Percentiles rank a stretch among this genome's conserved stretches.
These are phyloP conservation scores for Buphagus erythrorhynchus DNA, from an alignment of 2,797 vertebrate genomes.

Conservation along the genomic window DNA sequence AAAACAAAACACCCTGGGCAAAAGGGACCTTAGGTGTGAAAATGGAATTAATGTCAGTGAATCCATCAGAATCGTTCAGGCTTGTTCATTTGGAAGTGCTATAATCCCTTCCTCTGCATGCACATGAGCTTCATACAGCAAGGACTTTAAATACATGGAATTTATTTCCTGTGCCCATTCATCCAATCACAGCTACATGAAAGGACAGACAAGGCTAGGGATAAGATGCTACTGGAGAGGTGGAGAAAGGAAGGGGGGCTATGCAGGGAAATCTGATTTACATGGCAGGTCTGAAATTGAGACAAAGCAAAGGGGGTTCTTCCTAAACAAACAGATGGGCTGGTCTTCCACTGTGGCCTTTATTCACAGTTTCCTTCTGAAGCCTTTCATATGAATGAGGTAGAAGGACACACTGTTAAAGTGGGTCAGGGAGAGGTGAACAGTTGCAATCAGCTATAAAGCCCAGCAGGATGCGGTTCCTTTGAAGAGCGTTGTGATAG, in stretches of 20 bases:
- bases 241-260: neutral
- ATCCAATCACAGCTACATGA: neutral
- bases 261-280: neutral
- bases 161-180: neutral
- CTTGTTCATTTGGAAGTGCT: neutral
- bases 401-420: neutral
- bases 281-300: neutral
- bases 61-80: neutral
- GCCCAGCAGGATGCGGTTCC: neutral
- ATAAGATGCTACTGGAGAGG: neutral
- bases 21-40: neutral
- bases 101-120: neutral
- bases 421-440: conserved; percentile 13
- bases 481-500: neutral
- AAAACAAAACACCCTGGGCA: neutral
- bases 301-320: neutral
- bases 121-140: fast-evolving
- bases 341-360: neutral
- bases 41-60: neutral
- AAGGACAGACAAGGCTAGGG: neutral
- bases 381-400: neutral
- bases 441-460: neutral
- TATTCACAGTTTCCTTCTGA: neutral
- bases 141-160: neutral
- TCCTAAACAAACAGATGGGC: neutral